Conservation (phyloP, 2,888 invertebrate species). For the Noctua janthina region DNA sequence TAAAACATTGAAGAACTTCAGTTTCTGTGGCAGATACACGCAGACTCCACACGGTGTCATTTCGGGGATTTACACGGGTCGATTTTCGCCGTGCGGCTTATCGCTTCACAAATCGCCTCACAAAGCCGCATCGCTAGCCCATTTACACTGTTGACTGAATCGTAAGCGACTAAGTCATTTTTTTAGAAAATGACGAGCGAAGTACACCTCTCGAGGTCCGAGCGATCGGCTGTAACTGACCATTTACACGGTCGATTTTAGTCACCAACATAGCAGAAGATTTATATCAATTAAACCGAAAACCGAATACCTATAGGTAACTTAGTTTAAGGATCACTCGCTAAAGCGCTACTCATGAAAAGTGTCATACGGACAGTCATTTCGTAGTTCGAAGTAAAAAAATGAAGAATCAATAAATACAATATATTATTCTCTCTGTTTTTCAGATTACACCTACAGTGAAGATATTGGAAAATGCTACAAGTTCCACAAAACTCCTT, state of each 20-base stretch:
- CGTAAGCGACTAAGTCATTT: no score
- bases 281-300: neutral
- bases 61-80: no score
- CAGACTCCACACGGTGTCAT: no score
- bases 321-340: neutral
- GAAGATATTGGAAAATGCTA: constrained; percentile 75
- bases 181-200: no score
- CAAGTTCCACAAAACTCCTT: constrained; percentile 79
- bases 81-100: no score
- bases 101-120: neutral
- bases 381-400: neutral
- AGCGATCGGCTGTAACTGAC: no score
- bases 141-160: neutral
- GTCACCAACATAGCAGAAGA: no score
- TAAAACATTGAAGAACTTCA: no score
- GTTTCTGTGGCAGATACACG: no score
- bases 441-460: constrained; percentile 76
- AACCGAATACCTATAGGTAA: neutral
- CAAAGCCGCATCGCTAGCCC: neutral
- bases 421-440: neutral
- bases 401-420: neutral
- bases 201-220: no score
- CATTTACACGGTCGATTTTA: no score
- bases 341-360: neutral
- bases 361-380: neutral